These are phyloP conservation scores for Ianthella basta DNA, from an alignment of 37 sponge, comb jelly and placozoan genomes.

Conservation along the genomic window DNA sequence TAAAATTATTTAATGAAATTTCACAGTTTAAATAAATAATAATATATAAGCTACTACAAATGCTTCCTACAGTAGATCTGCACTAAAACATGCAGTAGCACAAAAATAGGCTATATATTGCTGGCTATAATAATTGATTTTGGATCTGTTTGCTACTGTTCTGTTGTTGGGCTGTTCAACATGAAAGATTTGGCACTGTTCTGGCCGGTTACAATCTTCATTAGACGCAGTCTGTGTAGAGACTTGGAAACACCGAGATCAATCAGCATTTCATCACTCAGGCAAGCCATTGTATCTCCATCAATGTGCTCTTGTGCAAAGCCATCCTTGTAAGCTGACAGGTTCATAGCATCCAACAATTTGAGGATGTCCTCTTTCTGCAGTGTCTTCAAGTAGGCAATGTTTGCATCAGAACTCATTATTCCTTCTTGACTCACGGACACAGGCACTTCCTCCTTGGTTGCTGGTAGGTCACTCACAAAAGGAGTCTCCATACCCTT, in stretches of 20 bases:
- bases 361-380: background rate
- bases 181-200: background rate
- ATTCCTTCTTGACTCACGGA: background rate
- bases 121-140: too few species aligned
- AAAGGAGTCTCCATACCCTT: background rate
- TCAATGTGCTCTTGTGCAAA: slow-evolving; percentile 18
- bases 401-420: background rate
- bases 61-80: too few species aligned
- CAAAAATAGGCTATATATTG: too few species aligned
- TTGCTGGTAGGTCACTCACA: background rate
- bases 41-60: too few species aligned
- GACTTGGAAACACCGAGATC: slow-evolving; percentile 1
- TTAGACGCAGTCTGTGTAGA: slow-evolving; percentile 21
- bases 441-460: too few species aligned
- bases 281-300: background rate
- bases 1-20: too few species aligned
- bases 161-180: too few species aligned
- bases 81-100: too few species aligned
- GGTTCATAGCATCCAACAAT: slow-evolving; percentile 11
- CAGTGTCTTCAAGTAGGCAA: background rate
- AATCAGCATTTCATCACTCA: background rate
- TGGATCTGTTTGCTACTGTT: background rate
- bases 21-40: too few species aligned
- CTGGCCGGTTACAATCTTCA: background rate
- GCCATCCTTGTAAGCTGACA: background rate